Base-by-base conservation (phyloP, 2,797 vertebrate genomes). In the Coranthus polyacanthus region DNA sequence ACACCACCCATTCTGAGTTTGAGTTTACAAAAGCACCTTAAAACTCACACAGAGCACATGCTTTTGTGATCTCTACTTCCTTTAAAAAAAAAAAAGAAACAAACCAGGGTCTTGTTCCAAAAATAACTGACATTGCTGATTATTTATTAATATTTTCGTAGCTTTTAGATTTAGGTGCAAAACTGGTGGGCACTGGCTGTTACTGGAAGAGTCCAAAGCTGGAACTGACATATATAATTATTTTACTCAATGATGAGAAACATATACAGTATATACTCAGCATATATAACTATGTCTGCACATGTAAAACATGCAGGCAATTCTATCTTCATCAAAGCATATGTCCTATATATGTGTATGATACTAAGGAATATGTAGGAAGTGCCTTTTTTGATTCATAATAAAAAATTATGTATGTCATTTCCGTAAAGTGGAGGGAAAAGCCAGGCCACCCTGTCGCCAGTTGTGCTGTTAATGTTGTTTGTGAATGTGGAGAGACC, bases 11-110 rank as follows among this genome's bases (percentile, higher is more conserved):
- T 66, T 81, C 82, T 64, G 70, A 86, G 71, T 81, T 76, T 76
- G 88, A 93, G 92, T 94, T 93, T 93, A 94, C 93, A 90, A 86
- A 92, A 92, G 92, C 93, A 94, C 93, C 94, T 94, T 94, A 93
- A 89, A 93, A 94, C 90, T 92, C 93, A 90, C 83, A 87, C 71
- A 70, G 90, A 92, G 92, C 92, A 91, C 88, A 92, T 61, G 87
- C 86, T 88, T 90, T 92, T 93, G 89, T 93, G 89, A 92, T 92
- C 83, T 92, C 89, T 91, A 89, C 90, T 91, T 92, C 87, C 86
- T 92, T 87, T 76, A 16, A 73, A 81, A 85, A 79, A 16, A 73
- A 81, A 85, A 79, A 66, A 79, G n/a, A 88, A 90, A 87, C 80
- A 92, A 93, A 93, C 90, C 94, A 94, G 93, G 94, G 93, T 94